Evolutionary conservation across 1,140 invertebrate genomes (phyloP), one percentile per base, ranked within the genome.

Genomic region (Drosophila nannoptera): DNA sequence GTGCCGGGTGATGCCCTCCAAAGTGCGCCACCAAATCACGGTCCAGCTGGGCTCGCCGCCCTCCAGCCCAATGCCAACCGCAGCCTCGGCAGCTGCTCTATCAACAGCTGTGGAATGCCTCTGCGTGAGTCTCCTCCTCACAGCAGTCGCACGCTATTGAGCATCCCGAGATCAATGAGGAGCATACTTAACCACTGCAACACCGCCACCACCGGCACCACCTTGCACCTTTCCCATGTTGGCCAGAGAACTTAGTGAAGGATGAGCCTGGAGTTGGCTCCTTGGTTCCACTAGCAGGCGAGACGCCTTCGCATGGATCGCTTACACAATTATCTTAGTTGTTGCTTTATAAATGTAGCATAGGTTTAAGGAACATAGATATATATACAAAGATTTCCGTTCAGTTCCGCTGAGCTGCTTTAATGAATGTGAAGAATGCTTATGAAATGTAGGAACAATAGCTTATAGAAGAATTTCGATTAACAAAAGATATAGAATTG

Each of bases 281-380:
- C 38, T 59, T 59, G 46, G 55, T 66, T 66, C 36, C 14, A 40
- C 11, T 48, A 40, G 7, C 7, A 29, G n/a, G 38, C 35, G 38
- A 22, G 32, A 12, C 8, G 7, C 22, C 22, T 22, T 40, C 4
- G 4, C 2, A 35, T 36, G 32, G 48, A 62, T 66, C 62, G 78
- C 78, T 77, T 69, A 56, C 61, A 36, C n/a, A 56, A 62, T 65
- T 82, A 56, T 75, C 61, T 69, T 81, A 84, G 81, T 55, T 84
- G 73, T 84, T 84, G 80, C 80, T 84, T 84, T 84, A 75, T 86
- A 81, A 84, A 60, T 63, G 49, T 83, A 86, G 43, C 14, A 5
- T 77, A 84, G 62, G 2, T n/a, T 5, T 62, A 68, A 61, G 43
- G 49, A 46, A 33, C 65, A 60, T 38, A 49, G 32, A 33, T n/a